Conservation (phyloP, 2,888 invertebrate genomes). For the Zygogramma bicolorata region DNA sequence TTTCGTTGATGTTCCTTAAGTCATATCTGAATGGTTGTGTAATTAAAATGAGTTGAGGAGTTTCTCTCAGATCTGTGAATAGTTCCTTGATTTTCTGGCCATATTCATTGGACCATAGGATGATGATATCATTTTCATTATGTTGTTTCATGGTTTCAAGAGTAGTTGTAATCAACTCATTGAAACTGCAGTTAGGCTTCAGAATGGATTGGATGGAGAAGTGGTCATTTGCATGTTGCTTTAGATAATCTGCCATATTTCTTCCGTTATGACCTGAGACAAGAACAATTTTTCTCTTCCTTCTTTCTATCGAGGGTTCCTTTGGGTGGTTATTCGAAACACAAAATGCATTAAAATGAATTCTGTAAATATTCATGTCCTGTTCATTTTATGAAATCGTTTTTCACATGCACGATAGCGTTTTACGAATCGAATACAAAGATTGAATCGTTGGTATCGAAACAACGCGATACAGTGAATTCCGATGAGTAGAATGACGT, state of each 20-base stretch:
- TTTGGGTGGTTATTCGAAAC: slow-evolving; percentile 8
- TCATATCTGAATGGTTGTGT: slow-evolving; percentile 18
- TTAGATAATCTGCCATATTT: slow-evolving; percentile 14
- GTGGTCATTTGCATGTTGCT: slow-evolving; percentile 8
- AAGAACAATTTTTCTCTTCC: slow-evolving; percentile 14
- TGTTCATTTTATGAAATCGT: no score
- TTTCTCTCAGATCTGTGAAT: neutral
- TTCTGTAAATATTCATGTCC: no score
- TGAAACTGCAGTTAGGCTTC: slow-evolving; percentile 12
- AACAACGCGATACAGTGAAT: no score
- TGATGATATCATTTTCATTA: slow-evolving; percentile 12
- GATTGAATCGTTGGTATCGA: no score
- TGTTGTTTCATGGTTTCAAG: slow-evolving; percentile 9
- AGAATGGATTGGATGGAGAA: slow-evolving; percentile 11
- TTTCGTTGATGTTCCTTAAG: slow-evolving; percentile 6
- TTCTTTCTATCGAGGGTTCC: slow-evolving; percentile 11
- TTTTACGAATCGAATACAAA: no score
- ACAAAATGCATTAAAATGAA: no score
- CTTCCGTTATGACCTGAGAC: slow-evolving; percentile 13
- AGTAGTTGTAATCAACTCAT: slow-evolving; percentile 13
- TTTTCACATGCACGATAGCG: no score
- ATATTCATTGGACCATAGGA: slow-evolving; percentile 17
- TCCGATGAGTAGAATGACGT: no score
- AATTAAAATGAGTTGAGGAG: slow-evolving; percentile 13
- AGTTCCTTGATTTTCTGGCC: slow-evolving; percentile 7